These are phyloP conservation scores for Florisuga fusca DNA, from an alignment of 2,797 vertebrate species.

Conservation along the genomic window DNA sequence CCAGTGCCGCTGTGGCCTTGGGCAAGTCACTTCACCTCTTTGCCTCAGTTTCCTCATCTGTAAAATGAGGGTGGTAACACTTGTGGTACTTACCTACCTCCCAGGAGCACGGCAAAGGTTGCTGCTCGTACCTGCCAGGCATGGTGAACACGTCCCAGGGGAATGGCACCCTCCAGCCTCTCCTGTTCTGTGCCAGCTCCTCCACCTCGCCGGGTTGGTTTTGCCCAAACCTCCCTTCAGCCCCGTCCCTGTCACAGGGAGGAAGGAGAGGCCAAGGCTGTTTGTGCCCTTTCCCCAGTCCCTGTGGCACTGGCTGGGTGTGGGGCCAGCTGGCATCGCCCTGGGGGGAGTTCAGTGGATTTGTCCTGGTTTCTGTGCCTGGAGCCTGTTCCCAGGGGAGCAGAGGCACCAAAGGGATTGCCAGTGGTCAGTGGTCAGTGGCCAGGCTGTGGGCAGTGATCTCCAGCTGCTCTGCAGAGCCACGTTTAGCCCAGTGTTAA, in stretches of 20 bases:
- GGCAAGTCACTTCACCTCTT: slow-evolving; percentile 55
- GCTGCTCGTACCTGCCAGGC: not conserved
- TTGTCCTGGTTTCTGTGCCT: not conserved
- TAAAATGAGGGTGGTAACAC: slow-evolving; percentile 66
- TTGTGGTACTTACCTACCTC: slow-evolving; percentile 71
- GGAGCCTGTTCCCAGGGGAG: not conserved
- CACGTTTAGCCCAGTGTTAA: not conserved
- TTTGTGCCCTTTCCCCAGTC: not conserved
- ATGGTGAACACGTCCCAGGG: not conserved
- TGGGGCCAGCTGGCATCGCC: not conserved
- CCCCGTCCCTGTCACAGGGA: not conserved
- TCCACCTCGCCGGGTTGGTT: too few species aligned
- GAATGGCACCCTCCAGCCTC: not conserved
- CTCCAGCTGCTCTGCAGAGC: not conserved
- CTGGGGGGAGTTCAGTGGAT: too few species aligned
- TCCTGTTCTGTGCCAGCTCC: not conserved
- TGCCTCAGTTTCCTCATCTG: slow-evolving; percentile 75
- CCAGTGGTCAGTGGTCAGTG: too few species aligned
- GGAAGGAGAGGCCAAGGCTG: not conserved
- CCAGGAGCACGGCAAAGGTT: not conserved
- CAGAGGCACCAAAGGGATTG: not conserved
- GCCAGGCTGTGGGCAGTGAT: accelerated
- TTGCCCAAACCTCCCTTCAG: too few species aligned
- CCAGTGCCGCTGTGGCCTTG: slow-evolving; percentile 2
- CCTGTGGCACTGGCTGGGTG: not conserved